A percentile compares a stretch with the other conserved stretches of the same genome.
Evolutionary conservation across 2,113 vertebrate species (phyloP).

Genomic region (Calonectris borealis): DNA sequence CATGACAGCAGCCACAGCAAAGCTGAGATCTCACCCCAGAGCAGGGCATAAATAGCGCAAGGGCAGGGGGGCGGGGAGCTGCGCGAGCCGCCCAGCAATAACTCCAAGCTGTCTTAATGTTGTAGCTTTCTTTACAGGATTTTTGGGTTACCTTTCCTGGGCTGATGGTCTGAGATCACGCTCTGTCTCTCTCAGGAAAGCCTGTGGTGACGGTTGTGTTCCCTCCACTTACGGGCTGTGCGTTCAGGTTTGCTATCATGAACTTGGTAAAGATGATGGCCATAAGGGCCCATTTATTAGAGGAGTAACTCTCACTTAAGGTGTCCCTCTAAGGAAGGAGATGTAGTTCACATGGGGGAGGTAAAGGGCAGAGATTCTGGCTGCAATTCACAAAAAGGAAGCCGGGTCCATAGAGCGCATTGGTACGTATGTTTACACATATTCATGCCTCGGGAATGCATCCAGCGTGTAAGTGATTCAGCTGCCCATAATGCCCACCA

Average conservation of each 20-base stretch:
- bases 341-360: neutral
- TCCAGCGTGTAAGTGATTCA: accelerated
- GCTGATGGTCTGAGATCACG: neutral
- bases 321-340: neutral
- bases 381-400: neutral
- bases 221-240: accelerated
- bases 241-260: neutral
- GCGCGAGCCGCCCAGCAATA: neutral
- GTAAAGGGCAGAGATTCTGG: neutral
- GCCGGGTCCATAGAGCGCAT: neutral
- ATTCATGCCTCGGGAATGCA: accelerated
- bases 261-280: neutral
- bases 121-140: neutral
- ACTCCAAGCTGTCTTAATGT: neutral
- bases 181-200: neutral
- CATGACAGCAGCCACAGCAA: neutral
- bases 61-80: too few relatives aligned
- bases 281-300: neutral
- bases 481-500: neutral
- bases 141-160: neutral
- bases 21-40: neutral
- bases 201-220: neutral
- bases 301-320: neutral
- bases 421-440: accelerated
- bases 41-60: neutral